A percentile compares a stretch with the other conserved stretches of the same genome.
Conservation (phyloP, 2,888 invertebrate genomes). For the Timema cristinae region DNA sequence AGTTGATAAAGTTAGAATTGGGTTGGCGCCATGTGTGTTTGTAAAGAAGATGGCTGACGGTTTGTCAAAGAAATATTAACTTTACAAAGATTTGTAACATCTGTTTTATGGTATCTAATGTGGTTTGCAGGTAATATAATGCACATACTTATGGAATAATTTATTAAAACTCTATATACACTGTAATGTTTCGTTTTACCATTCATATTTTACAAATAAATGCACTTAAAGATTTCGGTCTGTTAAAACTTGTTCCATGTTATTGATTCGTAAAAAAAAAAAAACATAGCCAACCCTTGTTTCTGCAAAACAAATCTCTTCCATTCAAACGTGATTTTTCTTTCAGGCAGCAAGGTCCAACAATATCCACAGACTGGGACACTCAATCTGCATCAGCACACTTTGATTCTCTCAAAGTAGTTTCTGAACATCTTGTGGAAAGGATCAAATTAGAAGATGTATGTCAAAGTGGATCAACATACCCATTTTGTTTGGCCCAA, state of each 20-base stretch:
- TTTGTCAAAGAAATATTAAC: neutral
- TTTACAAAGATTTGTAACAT: neutral
- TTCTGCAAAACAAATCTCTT: neutral
- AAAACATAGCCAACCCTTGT: neutral
- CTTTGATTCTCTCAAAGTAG: constrained; percentile 32
- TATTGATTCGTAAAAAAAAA: constrained; percentile 24
- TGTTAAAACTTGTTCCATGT: constrained; percentile 8
- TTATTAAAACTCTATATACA: too few species aligned
- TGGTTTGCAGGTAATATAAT: too few species aligned
- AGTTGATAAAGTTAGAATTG: neutral
- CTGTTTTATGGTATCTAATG: too few species aligned
- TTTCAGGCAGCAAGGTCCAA: constrained; percentile 20
- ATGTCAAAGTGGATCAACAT: constrained; percentile 26
- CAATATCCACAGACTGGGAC: constrained; percentile 25
- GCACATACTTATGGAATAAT: too few species aligned
- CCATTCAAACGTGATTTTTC: neutral
- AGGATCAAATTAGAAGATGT: constrained; percentile 32
- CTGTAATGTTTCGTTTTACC: neutral
- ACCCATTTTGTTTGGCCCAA: constrained; percentile 25
- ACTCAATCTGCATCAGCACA: constrained; percentile 27
- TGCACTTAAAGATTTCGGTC: neutral
- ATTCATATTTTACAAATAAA: constrained; percentile 8
- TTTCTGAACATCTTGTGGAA: constrained; percentile 32
- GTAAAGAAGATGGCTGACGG: constrained; percentile 12
- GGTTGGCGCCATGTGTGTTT: constrained; percentile 1